A percentile compares a stretch with the other conserved stretches of the same genome.
phyloP scores from a whole-genome alignment of 2,888 invertebrate genomes.

The Drosophila helvetica region DNA sequence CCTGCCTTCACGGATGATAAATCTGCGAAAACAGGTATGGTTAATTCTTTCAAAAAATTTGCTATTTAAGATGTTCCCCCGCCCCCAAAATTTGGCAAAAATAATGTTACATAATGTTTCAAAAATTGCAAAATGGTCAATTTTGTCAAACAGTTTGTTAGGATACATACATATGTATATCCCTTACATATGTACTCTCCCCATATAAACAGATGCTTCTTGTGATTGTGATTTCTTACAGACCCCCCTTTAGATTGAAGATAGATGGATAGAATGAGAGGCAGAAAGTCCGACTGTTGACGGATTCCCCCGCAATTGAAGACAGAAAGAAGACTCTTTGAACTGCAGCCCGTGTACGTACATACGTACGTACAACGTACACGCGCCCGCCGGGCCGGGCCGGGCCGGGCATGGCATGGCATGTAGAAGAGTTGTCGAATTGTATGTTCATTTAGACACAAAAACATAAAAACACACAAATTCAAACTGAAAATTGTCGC shows the following conservation, averaged over 20 bases:
- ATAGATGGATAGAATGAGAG: background rate
- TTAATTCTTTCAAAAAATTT: background rate
- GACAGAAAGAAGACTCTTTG: slow-evolving; percentile 21
- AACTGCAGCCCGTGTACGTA: slow-evolving; percentile 39
- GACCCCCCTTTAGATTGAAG: background rate
- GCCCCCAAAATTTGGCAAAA: background rate
- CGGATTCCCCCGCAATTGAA: slow-evolving; percentile 34
- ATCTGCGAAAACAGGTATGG: slow-evolving; percentile 32
- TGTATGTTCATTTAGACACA: slow-evolving; percentile 31
- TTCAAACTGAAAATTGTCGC: slow-evolving; percentile 61
- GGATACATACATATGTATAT: background rate
- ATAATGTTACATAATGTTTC: slow-evolving; percentile 52
- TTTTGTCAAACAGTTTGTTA: background rate
- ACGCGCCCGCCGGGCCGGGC: background rate
- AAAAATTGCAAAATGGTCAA: background rate
- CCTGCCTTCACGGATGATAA: slow-evolving; percentile 65
- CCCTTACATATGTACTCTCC: background rate
- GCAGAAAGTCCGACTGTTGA: background rate
- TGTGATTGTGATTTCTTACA: slow-evolving; percentile 1
- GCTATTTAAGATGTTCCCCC: too few relatives aligned
- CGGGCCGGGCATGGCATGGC: slow-evolving; percentile 5
- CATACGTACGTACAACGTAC: slow-evolving; percentile 1
- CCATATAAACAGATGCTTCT: background rate
- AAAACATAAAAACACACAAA: slow-evolving; percentile 38
- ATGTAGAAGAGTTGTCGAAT: slow-evolving; percentile 48